Percentiles rank a stretch among this genome's conserved stretches.
These are phyloP conservation scores for Mercenaria mercenaria DNA, from an alignment of 1,140 invertebrate species.

Conservation along the genomic window DNA sequence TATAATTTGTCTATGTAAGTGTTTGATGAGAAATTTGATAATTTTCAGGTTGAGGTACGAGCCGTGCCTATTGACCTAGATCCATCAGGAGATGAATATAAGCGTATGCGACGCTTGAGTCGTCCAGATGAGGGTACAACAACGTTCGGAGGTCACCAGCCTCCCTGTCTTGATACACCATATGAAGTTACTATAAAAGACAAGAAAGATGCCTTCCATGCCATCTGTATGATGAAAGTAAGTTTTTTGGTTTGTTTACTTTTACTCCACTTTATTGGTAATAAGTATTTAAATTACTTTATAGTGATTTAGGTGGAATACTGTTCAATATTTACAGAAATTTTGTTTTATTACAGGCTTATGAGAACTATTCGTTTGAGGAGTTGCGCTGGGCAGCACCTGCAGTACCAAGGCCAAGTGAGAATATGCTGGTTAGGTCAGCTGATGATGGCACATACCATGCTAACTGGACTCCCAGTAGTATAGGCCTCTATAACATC, in stretches of 20 bases:
- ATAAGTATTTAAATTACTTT: too few species aligned
- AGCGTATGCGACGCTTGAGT: slow-evolving; percentile 87
- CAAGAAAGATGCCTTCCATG: slow-evolving; percentile 95
- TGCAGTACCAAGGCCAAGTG: slow-evolving; percentile 91
- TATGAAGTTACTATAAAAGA: slow-evolving; percentile 96
- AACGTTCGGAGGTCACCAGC: slow-evolving; percentile 91
- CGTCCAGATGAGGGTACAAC: slow-evolving; percentile 89
- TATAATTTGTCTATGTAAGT: too few species aligned
- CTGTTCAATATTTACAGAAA: too few species aligned
- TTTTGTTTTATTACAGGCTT: slow-evolving; percentile 90
- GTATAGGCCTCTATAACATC: slow-evolving; percentile 95
- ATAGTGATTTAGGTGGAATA: too few species aligned
- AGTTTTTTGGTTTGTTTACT: not conserved
- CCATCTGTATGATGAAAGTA: slow-evolving; percentile 97
- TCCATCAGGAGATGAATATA: slow-evolving; percentile 82
- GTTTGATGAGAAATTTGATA: too few species aligned
- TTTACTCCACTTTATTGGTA: too few species aligned
- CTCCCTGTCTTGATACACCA: slow-evolving; percentile 90
- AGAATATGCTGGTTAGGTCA: slow-evolving; percentile 93
- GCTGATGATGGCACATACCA: slow-evolving; percentile 95
- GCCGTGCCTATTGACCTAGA: slow-evolving; percentile 90
- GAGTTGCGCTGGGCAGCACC: slow-evolving; percentile 95
- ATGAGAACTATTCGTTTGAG: slow-evolving; percentile 98
- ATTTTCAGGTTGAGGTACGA: slow-evolving; percentile 90
- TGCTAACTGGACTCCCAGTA: slow-evolving; percentile 96